Conservation (phyloP, 1,140 invertebrate species). For the Holotrichia oblita region DNA sequence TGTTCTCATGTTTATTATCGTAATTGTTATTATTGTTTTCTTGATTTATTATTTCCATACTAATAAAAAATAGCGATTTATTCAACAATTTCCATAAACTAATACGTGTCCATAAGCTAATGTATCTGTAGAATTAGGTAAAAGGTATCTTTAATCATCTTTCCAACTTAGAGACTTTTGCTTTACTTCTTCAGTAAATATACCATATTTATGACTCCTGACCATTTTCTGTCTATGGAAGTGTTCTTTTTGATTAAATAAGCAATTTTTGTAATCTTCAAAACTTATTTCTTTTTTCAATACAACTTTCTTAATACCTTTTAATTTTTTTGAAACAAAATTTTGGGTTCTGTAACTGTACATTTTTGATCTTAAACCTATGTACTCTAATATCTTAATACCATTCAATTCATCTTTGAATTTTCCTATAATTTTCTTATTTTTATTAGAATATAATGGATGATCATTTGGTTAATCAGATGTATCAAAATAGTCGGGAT, state of each 20-base stretch:
- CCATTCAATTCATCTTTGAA: no score
- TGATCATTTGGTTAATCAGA: no score
- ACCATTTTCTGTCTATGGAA: constrained; percentile 41
- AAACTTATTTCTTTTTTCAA: no score
- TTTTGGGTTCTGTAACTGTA: constrained; percentile 27
- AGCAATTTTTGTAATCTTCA: constrained; percentile 36
- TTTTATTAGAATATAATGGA: no score
- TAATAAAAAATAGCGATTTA: constrained; percentile 35
- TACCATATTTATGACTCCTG: constrained; percentile 37
- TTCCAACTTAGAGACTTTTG: constrained; percentile 27
- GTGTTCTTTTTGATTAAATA: constrained; percentile 41
- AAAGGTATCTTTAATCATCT: constrained; percentile 32
- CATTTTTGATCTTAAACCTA: constrained; percentile 42
- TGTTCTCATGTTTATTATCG: constrained; percentile 39
- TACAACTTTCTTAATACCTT: constrained; percentile 37
- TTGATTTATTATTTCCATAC: constrained; percentile 37
- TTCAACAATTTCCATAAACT: constrained; percentile 30
- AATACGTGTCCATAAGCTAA: constrained; percentile 23
- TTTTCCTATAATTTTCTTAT: no score
- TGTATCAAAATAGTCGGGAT: no score
- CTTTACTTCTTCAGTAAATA: constrained; percentile 36
- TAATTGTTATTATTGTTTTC: constrained; percentile 44
- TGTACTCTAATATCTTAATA: constrained; percentile 40
- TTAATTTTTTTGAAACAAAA: constrained; percentile 37
- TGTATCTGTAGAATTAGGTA: constrained; percentile 41